Conservation (phyloP, 2,113 vertebrate species). For the Coryphaenoides rupestris region DNA sequence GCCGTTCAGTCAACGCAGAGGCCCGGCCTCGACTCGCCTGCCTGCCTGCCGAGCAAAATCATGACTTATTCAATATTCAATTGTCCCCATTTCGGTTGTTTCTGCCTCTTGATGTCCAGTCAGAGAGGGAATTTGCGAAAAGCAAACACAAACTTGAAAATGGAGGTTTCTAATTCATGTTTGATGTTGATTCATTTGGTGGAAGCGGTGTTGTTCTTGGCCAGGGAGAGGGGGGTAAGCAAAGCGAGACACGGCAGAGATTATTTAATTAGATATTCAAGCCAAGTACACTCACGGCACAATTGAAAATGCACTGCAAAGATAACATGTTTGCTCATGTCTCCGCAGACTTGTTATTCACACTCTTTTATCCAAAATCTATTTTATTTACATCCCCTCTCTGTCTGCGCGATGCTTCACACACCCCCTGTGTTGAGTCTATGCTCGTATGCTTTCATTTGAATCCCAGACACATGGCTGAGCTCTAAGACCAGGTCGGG, state of each 20-base stretch:
- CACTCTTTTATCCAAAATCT: background rate
- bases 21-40: too few relatives aligned
- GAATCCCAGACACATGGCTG: too few relatives aligned
- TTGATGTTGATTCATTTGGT: slow-evolving; percentile 17
- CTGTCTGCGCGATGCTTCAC: slow-evolving; percentile 24
- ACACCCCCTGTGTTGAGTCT: slow-evolving; percentile 11
- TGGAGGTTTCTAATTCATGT: slow-evolving; percentile 24
- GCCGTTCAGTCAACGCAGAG: slow-evolving; percentile 39
- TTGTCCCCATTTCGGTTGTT: slow-evolving; percentile 40
- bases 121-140: slow-evolving; percentile 40
- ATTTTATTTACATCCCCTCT: slow-evolving; percentile 19
- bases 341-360: slow-evolving; percentile 34
- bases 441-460: too few relatives aligned
- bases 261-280: slow-evolving; percentile 59
- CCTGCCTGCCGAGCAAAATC: slow-evolving; percentile 21
- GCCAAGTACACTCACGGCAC: slow-evolving; percentile 32
- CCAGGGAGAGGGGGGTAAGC: slow-evolving; percentile 12
- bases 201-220: slow-evolving; percentile 25
- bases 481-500: too few relatives aligned
- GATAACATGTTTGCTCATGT: slow-evolving; percentile 44
- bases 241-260: slow-evolving; percentile 35
- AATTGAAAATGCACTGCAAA: too few relatives aligned
- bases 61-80: slow-evolving; percentile 48
- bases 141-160: slow-evolving; percentile 28
- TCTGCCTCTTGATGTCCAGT: slow-evolving; percentile 25